Evolutionary conservation across 2,888 invertebrate species (phyloP).

Genomic region (Drosophila crucigera): DNA sequence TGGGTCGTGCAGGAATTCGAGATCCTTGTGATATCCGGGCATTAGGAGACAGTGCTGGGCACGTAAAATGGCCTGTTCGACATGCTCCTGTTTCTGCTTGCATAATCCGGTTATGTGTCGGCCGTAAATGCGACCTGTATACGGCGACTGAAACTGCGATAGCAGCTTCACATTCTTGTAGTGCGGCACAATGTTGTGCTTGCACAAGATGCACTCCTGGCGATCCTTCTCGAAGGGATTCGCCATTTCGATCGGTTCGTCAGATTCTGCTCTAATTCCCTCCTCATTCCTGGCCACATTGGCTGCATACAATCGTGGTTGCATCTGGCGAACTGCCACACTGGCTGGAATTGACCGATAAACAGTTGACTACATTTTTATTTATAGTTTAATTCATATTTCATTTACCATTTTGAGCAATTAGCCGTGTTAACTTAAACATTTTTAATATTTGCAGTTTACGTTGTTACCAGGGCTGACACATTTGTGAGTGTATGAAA

Average conservation of each 20-base stretch:
- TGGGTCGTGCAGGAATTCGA: slow-evolving; percentile 93
- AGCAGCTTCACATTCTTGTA: slow-evolving; percentile 96
- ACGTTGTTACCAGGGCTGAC: slow-evolving; percentile 14
- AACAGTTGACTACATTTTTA: not conserved
- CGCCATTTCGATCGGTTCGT: slow-evolving; percentile 87
- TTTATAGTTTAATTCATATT: not conserved
- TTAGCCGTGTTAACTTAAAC: slow-evolving; percentile 61
- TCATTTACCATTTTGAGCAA: slow-evolving; percentile 66
- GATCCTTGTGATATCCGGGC: slow-evolving; percentile 92
- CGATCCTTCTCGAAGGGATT: slow-evolving; percentile 93
- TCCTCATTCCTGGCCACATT: slow-evolving; percentile 18
- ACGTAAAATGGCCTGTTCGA: slow-evolving; percentile 91
- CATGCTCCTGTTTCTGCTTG: slow-evolving; percentile 90
- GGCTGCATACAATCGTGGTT: slow-evolving; percentile 32
- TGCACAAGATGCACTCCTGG: slow-evolving; percentile 92
- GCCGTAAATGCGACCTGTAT: slow-evolving; percentile 96
- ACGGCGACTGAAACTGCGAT: slow-evolving; percentile 98
- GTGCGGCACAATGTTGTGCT: slow-evolving; percentile 91
- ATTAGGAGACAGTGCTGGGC: slow-evolving; percentile 93
- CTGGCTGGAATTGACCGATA: slow-evolving; percentile 22
- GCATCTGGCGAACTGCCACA: slow-evolving; percentile 29
- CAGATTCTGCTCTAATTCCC: slow-evolving; percentile 48
- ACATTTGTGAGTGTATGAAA: not conserved
- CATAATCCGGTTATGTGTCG: slow-evolving; percentile 98
- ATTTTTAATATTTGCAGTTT: slow-evolving; percentile 44